Evolutionary conservation across 2,113 vertebrate genomes (phyloP).

Genomic region (Leptosomus discolor): DNA sequence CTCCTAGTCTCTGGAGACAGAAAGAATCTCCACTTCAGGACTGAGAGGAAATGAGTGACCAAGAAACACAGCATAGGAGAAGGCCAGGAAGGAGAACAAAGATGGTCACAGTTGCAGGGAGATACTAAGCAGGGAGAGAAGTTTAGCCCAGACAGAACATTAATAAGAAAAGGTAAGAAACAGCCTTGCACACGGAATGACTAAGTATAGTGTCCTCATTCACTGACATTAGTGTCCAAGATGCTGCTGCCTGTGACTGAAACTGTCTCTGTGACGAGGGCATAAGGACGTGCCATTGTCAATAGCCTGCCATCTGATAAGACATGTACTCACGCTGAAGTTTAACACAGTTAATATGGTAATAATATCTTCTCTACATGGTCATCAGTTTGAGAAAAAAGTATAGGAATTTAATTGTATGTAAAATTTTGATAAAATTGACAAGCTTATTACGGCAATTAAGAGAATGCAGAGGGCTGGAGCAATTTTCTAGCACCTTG

Average conservation of each 20-base stretch:
- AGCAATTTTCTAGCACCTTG: neutral
- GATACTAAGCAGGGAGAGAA: neutral
- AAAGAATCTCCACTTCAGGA: neutral
- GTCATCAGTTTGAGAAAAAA: neutral
- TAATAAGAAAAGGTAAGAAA: neutral
- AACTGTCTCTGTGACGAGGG: neutral
- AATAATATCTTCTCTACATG: neutral
- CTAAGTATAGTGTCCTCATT: neutral
- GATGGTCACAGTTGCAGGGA: neutral
- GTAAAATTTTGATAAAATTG: neutral
- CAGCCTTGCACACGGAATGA: neutral
- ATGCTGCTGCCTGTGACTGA: neutral
- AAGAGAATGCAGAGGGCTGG: neutral
- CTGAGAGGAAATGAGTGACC: neutral
- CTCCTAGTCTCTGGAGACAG: neutral
- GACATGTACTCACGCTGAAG: neutral
- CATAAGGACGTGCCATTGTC: neutral
- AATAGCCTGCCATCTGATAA: neutral
- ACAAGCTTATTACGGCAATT: neutral
- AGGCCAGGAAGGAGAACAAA: neutral
- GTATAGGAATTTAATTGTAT: neutral
- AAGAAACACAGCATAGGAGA: neutral
- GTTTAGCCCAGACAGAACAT: neutral
- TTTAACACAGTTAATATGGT: neutral
- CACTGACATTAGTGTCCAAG: neutral